Evolutionary conservation across 2,113 vertebrate genomes (phyloP).

Genomic region (Ictalurus punctatus): DNA sequence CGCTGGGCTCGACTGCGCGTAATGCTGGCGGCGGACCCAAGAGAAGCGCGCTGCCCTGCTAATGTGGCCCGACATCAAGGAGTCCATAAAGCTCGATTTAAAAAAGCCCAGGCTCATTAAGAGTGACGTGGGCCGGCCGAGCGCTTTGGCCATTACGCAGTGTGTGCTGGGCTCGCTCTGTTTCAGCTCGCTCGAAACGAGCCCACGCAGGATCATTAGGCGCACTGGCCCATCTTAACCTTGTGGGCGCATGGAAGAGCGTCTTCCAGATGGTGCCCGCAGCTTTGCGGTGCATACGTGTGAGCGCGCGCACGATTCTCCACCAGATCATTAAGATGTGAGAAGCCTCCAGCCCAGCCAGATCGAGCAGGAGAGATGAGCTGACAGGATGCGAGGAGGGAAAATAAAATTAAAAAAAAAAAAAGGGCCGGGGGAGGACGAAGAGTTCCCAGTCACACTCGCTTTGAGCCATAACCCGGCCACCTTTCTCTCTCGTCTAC

Average conservation of each 20-base stretch:
- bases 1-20: constrained; percentile 42
- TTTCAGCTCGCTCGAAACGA: constrained; percentile 62
- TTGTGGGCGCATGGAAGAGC: constrained; percentile 68
- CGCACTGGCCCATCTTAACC: constrained; percentile 65
- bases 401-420: not conserved
- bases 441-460: constrained; percentile 9
- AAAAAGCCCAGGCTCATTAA: constrained; percentile 60
- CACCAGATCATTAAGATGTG: constrained; percentile 67
- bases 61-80: constrained; percentile 69
- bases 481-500: constrained; percentile 21
- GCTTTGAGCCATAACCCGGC: constrained; percentile 12
- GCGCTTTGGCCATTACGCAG: constrained; percentile 38
- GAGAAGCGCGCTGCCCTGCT: constrained; percentile 48
- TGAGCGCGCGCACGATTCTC: constrained; percentile 51
- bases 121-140: constrained; percentile 56
- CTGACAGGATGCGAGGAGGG: constrained; percentile 20
- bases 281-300: constrained; percentile 29
- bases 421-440: not conserved
- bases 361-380: constrained; percentile 32
- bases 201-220: constrained; percentile 76
- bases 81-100: constrained; percentile 66
- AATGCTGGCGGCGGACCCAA: constrained; percentile 53
- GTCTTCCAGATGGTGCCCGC: constrained; percentile 51
- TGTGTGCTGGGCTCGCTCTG: constrained; percentile 44
- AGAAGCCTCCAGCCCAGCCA: constrained; percentile 59